A percentile compares a stretch with the other conserved stretches of the same genome.
phyloP scores from a whole-genome alignment of 2,888 invertebrate genomes.

The Plemyria rubiginata region DNA sequence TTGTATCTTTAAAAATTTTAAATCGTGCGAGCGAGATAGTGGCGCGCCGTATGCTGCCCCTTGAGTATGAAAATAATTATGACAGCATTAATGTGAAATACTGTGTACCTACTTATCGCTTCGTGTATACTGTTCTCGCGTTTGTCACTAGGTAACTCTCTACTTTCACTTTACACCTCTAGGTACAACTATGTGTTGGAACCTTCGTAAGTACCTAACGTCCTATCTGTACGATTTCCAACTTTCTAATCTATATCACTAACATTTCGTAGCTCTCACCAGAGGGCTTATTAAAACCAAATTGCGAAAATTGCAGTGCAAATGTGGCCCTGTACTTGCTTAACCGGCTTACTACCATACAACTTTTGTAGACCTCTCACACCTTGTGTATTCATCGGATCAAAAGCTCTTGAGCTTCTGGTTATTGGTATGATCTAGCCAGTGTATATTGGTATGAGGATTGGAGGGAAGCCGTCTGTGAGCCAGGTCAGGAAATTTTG shows the following conservation, averaged over 20 bases:
- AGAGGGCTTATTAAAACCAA: conserved; percentile 81
- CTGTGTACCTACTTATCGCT: too few species aligned
- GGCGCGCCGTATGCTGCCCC: too few species aligned
- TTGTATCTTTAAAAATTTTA: too few species aligned
- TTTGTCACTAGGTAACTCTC: too few species aligned
- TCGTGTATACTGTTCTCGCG: too few species aligned
- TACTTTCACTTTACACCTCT: not conserved
- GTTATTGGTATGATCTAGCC: conserved; percentile 41
- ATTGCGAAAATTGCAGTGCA: conserved; percentile 83
- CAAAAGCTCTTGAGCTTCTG: conserved; percentile 48
- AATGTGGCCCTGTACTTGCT: conserved; percentile 76
- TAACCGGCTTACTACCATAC: conserved; percentile 69
- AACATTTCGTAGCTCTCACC: conserved; percentile 65
- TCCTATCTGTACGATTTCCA: conserved; percentile 46
- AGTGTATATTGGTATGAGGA: conserved; percentile 49
- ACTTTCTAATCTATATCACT: conserved; percentile 51
- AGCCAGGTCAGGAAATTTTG: conserved; percentile 23
- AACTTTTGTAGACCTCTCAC: conserved; percentile 48
- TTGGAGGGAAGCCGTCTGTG: conserved; percentile 20
- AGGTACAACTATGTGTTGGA: conserved; percentile 1
- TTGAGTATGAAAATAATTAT: too few species aligned
- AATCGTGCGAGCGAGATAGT: too few species aligned
- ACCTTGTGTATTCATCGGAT: conserved; percentile 31
- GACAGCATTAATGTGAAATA: too few species aligned
- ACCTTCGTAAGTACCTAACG: not conserved